Evolutionary conservation across 2,888 invertebrate genomes (phyloP).

Genomic region (Cheilosia urbana): DNA sequence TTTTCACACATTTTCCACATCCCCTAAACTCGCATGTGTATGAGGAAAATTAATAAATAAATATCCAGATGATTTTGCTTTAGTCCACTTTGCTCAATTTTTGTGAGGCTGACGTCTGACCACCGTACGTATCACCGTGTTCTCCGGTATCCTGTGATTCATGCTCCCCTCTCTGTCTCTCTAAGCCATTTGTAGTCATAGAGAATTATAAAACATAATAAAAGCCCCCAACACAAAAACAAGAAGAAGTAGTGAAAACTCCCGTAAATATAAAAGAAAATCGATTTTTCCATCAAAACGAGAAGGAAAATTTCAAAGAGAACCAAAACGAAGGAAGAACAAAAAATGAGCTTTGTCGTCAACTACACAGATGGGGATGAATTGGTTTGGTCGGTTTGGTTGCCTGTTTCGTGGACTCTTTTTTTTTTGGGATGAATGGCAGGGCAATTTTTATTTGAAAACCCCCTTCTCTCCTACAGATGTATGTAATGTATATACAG

Average conservation of each 20-base stretch:
- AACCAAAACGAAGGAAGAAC: background rate
- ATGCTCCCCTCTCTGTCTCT: slow-evolving; percentile 37
- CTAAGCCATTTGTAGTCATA: slow-evolving; percentile 36
- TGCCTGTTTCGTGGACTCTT: slow-evolving; percentile 11
- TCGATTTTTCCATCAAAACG: slow-evolving; percentile 65
- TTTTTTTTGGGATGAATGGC: slow-evolving; percentile 43
- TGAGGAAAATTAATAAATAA: slow-evolving; percentile 6
- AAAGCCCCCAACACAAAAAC: slow-evolving; percentile 39
- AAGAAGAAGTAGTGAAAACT: slow-evolving; percentile 42
- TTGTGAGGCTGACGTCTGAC: background rate
- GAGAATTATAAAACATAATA: slow-evolving; percentile 46
- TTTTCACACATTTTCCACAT: background rate
- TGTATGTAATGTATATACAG: slow-evolving; percentile 4
- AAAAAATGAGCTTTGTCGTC: slow-evolving; percentile 43
- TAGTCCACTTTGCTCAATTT: slow-evolving; percentile 1
- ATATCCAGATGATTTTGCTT: slow-evolving; percentile 32
- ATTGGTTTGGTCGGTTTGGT: slow-evolving; percentile 16
- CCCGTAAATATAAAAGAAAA: slow-evolving; percentile 40
- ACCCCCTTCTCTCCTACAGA: slow-evolving; percentile 3
- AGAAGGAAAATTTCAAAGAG: slow-evolving; percentile 15
- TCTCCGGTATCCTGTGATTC: slow-evolving; percentile 40
- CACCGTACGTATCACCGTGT: background rate
- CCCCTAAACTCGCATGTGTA: background rate
- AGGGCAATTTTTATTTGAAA: slow-evolving; percentile 35
- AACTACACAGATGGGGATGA: slow-evolving; percentile 38